These are phyloP conservation scores for Drosophila histrio DNA, from an alignment of 2,888 invertebrate species.

Conservation along the genomic window DNA sequence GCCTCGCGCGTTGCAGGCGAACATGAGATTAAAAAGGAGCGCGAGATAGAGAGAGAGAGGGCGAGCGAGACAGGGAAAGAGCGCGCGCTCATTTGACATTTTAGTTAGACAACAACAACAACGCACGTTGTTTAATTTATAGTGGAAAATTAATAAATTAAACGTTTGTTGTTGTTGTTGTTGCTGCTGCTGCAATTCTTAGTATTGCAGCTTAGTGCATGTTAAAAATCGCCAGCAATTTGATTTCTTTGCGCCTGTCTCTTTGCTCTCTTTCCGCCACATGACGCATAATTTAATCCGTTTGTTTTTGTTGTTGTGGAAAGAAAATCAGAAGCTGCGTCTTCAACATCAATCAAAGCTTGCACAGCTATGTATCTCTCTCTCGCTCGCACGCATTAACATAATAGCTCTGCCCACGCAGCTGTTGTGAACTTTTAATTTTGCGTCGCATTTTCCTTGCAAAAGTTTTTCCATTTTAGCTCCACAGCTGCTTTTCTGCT, in stretches of 20 bases:
- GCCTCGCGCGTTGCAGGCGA: constrained; percentile 49
- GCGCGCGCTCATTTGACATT: constrained; percentile 50
- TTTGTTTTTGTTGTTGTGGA: constrained; percentile 2
- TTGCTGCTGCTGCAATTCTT: constrained; percentile 7
- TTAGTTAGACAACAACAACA: constrained; percentile 42
- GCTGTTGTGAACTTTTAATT: constrained; percentile 35
- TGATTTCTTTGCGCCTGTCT: constrained; percentile 15
- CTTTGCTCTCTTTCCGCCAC: neutral
- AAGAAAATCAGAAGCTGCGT: constrained; percentile 49
- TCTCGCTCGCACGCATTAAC: constrained; percentile 12
- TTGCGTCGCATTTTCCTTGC: constrained; percentile 70
- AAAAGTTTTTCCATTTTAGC: constrained; percentile 59
- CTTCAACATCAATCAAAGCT: constrained; percentile 56
- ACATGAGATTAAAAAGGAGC: constrained; percentile 11
- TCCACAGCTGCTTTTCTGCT: constrained; percentile 53
- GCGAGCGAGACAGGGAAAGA: neutral
- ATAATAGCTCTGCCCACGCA: constrained; percentile 48
- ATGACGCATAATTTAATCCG: constrained; percentile 47
- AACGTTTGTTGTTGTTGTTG: constrained; percentile 21
- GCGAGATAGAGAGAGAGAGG: neutral
- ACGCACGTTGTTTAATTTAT: constrained; percentile 49
- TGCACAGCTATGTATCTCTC: neutral
- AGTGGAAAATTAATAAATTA: constrained; percentile 58
- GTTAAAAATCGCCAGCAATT: constrained; percentile 47
- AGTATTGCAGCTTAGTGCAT: constrained; percentile 17